These are phyloP conservation scores for Gymnothorax javanicus DNA, from an alignment of 2,797 vertebrate species.

Conservation along the genomic window DNA sequence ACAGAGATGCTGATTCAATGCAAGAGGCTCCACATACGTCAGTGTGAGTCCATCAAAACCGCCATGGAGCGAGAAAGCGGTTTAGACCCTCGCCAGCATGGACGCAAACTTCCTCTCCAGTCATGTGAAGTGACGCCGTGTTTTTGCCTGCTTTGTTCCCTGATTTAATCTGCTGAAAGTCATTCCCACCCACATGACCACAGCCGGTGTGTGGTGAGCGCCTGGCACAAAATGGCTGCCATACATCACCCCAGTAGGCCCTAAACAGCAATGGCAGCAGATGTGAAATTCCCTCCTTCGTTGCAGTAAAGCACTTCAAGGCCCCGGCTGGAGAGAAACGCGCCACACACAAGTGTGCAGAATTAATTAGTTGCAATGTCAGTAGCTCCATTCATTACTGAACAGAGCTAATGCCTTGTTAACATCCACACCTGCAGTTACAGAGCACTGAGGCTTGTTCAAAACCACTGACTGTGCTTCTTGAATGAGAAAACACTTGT, in stretches of 20 bases:
- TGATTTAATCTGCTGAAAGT: too few species aligned
- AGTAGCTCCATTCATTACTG: background rate
- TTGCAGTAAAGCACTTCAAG: too few species aligned
- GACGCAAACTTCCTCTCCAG: background rate
- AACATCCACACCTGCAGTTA: background rate
- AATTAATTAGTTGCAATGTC: background rate
- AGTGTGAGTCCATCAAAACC: background rate
- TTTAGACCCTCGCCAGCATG: background rate
- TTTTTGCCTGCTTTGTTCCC: background rate
- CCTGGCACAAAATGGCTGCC: too few species aligned
- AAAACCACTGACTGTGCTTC: background rate
- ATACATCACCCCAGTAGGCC: too few species aligned
- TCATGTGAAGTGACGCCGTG: background rate
- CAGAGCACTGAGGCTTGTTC: background rate
- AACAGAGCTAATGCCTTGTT: background rate
- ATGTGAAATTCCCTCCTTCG: too few species aligned
- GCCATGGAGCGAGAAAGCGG: background rate
- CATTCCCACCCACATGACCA: too few species aligned
- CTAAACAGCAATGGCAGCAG: too few species aligned
- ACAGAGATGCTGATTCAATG: background rate
- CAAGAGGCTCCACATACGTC: background rate
- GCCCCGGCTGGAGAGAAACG: too few species aligned
- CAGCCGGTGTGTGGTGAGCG: too few species aligned
- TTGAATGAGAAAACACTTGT: background rate
- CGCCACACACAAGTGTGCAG: too few species aligned